Base-by-base conservation (phyloP, 2,888 invertebrate species). In the Andrena haemorrhoa region DNA sequence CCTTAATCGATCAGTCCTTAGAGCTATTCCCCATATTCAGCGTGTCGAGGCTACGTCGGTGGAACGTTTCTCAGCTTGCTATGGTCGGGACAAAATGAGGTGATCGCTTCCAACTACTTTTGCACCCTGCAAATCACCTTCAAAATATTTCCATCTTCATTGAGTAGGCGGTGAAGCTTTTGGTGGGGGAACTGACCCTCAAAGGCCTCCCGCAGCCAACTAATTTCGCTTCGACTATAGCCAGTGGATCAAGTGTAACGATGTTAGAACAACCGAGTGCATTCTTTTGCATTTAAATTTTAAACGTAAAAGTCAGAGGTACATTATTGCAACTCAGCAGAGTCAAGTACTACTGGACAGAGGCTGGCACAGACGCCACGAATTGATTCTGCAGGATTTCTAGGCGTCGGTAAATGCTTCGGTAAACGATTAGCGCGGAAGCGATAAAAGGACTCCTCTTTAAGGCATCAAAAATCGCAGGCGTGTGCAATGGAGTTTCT, bases 1-100 rank as follows among this genome's bases (percentile, higher is more conserved):
- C 69, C 70, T 75, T 75, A 29, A 60, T 72, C 75, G 51, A 75
- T 75, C 75, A 70, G 70, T 60, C 75, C 74, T 68, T 47, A 41
- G 29, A 29, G 53, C 56, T 53, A 53, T n/a, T 26, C 26, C 58
- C 31, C 56, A 56, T 56, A 56, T 56, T 12, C 26, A 26, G 56
- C 56, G 56, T 56, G 23, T 56, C 56, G 56, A 56, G 56, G 56
- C 56, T 56, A 56, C 23, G 23, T 3, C 56, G 35, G 7, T 20
- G n/a, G 63, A 72, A 49, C 64, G 56, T 72, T 53, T 64, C 41
- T 64, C 8, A 26, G 10, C 16, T 29, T 20, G 56, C 20, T 56
- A 56, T 10, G 12, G 56, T 26, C 26, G 10, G 26, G 10, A 12
- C 26, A 12, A 23, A 5, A 56, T 4, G 1, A 26, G 56, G 56